Evolutionary conservation across 1,140 invertebrate genomes (phyloP), one percentile per base, ranked within the genome.

Genomic region (Caenorhabditis tropicalis): DNA sequence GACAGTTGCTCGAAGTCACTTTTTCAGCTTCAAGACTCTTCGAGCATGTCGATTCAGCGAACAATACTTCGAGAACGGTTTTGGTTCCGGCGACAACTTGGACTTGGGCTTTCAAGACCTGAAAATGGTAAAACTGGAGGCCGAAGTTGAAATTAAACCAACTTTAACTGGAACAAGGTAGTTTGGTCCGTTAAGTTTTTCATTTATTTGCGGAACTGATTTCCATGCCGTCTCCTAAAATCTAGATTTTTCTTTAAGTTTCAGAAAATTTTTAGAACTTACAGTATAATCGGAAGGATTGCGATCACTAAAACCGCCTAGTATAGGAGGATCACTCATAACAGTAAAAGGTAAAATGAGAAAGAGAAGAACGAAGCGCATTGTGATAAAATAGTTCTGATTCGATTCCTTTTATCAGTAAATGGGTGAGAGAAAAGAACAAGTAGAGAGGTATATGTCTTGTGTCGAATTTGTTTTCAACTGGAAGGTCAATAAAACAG

Each of bases 11-110:
- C 4, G 60, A 2, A 1, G 60, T 70, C 10, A 70, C 19, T 36
- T 70, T 10, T 6, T 24, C 7, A 36, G 33, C 31, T 70, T 15
- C 10, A 36, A 70, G n/a, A 39, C 74, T 49, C 10, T 70, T 81
- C 33, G 39, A 9, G 33, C 51, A 58, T 19, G 31, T 70, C 2
- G 79, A 70, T 43, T 85, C 84, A 31, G 80, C 84, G 29, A 74
- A 29, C 10, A 85, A 58, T 16, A 85, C 84, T 51, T 85, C 84
- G 0, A 82, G 21, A 27, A 31, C 31, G 5, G 49, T 51, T 12
- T 82, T 60, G 39, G 65, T 27, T 70, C 84, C 84, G 15, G 79
- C 80, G 5, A 85, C 84, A 19, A 85, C 84, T 65, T 85, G 84
- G 24, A 33, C 31, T 39, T 85, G 53, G 24, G 84, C 84, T 39